Conservation (phyloP, 2,888 invertebrate species). For the Molanna angustata region DNA sequence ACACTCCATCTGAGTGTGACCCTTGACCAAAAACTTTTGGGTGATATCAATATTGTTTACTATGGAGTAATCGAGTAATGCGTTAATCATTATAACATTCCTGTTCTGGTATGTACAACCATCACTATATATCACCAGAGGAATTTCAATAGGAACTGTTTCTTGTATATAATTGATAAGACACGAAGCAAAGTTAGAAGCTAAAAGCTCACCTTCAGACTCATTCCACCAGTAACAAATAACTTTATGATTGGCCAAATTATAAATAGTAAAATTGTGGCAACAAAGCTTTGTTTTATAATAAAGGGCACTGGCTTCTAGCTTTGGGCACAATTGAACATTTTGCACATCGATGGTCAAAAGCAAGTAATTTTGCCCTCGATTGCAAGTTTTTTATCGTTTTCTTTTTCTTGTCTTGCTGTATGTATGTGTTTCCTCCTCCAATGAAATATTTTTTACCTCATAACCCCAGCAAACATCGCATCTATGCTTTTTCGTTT, state of each 20-base stretch:
- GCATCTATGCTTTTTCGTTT: neutral
- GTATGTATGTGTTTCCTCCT: neutral
- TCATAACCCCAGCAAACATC: neutral
- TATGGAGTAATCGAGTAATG: neutral
- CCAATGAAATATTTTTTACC: neutral
- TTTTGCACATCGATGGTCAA: neutral
- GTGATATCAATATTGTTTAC: neutral
- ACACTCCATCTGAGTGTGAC: neutral
- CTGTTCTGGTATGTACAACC: neutral
- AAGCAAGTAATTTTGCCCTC: neutral
- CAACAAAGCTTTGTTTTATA: neutral
- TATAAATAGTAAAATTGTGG: neutral
- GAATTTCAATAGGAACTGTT: neutral
- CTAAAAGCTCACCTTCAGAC: neutral
- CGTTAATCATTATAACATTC: neutral
- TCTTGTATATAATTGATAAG: neutral
- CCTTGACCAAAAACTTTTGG: neutral
- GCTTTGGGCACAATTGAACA: neutral
- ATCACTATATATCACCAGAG: neutral
- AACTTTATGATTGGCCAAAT: neutral
- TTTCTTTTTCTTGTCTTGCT: neutral
- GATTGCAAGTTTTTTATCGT: neutral
- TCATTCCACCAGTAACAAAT: neutral
- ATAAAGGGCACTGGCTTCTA: neutral
- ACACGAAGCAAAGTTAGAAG: neutral